Base-by-base conservation (phyloP, 2,113 vertebrate genomes). In the Alaudala cheleensis region DNA sequence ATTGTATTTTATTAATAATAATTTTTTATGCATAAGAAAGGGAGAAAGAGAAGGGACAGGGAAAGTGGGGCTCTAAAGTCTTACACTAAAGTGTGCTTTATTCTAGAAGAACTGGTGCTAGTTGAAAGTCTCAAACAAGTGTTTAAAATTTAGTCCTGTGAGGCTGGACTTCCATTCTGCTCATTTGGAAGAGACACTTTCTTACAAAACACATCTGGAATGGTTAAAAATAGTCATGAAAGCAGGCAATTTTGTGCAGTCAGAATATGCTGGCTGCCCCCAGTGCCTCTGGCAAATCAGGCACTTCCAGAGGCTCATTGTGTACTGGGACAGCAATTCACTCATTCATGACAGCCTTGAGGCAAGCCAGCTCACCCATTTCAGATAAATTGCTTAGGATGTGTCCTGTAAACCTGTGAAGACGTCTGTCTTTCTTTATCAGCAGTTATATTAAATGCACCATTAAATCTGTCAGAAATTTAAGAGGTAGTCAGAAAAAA, bases 1-100 rank as follows among this genome's bases (percentile, higher is more conserved):
- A 44, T 3, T 10, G 0, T 40, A 60, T 13, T 6, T n/a, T 78
- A 51, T 66, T 47, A 65, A 22, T 25, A 34, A 44, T 44, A 47
- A 1, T 5, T 47, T 65, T 66, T 60, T 25, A 67, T 37, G 4
- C 0, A 20, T 47, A 12, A 57, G 33, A 25, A 40, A 42, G 40
- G 21, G 6, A 51, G 12, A 60, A 39, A 40, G 11, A 18, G 1
- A 16, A 25, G 2, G 3, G 7, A 6, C 7, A 14, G 5, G 5
- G 26, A 37, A 49, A 76, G 11, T 31, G 25, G 9, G 22, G 1
- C 3, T 23, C 20, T 91, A 18, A 21, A 47, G 4, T 33, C 24
- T 87, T 83, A 34, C 15, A 31, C 9, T 64, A 28, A 23, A 44
- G 10, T 65, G 5, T 13, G 22, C 6, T 78, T 58, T 64, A 18